phyloP scores from a whole-genome alignment of 2,888 invertebrate genomes.

The Lacanobia wlatinum region DNA sequence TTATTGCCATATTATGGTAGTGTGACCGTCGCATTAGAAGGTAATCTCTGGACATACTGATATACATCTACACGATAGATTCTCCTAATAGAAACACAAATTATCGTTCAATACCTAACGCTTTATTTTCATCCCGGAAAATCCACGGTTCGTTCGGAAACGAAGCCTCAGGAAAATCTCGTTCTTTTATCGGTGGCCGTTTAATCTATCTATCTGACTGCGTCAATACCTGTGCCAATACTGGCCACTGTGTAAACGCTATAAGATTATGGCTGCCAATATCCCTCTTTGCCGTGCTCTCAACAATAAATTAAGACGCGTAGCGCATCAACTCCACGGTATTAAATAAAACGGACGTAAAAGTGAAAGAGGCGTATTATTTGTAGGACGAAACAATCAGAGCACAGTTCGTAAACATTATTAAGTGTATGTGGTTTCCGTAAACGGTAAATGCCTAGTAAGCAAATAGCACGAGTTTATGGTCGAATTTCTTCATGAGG shows the following conservation, averaged over 20 bases:
- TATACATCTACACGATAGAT: background rate
- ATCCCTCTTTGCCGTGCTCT: constrained; percentile 40
- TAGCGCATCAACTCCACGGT: constrained; percentile 49
- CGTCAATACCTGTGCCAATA: background rate
- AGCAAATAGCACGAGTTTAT: background rate
- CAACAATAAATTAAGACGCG: constrained; percentile 21
- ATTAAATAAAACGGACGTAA: constrained; percentile 70
- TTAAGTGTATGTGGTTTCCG: constrained; percentile 47
- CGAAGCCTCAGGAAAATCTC: background rate
- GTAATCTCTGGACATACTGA: background rate
- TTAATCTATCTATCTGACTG: background rate
- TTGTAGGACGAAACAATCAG: constrained; percentile 66
- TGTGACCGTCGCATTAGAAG: too few relatives aligned
- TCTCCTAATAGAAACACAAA: background rate
- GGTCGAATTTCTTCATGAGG: background rate
- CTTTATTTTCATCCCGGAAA: background rate
- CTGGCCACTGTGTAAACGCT: constrained; percentile 1
- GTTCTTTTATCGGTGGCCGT: background rate
- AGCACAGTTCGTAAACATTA: constrained; percentile 63
- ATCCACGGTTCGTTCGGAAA: background rate
- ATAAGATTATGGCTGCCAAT: constrained; percentile 6
- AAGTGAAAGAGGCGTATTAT: constrained; percentile 72
- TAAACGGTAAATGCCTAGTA: constrained; percentile 11
- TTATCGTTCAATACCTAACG: background rate
- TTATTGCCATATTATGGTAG: too few relatives aligned